Percentiles rank a stretch among this genome's conserved stretches.
Evolutionary conservation across 2,888 invertebrate genomes (phyloP).

Genomic region (Drosophila testacea): DNA sequence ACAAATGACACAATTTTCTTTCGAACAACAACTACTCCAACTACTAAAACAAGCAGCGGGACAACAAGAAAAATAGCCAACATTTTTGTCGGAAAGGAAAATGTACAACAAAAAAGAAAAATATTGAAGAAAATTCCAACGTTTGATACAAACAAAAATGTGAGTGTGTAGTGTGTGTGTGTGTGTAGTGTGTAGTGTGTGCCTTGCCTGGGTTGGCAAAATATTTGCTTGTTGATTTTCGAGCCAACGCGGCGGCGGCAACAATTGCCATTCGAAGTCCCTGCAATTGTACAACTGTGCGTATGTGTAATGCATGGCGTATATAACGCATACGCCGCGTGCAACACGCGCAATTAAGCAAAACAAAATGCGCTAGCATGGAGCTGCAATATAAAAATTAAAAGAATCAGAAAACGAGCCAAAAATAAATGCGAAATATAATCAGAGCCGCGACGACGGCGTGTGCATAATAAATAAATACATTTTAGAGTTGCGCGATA

Average conservation of each 20-base stretch:
- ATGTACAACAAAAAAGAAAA: slow-evolving; percentile 7
- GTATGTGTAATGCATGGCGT: slow-evolving; percentile 63
- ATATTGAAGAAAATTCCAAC: slow-evolving; percentile 51
- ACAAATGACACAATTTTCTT: slow-evolving; percentile 55
- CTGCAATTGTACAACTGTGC: slow-evolving; percentile 50
- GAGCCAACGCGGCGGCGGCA: slow-evolving; percentile 18
- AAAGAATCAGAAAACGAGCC: slow-evolving; percentile 25
- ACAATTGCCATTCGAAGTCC: slow-evolving; percentile 13
- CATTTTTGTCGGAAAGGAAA: slow-evolving; percentile 43
- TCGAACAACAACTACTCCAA: background rate
- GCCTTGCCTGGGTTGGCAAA: slow-evolving; percentile 43
- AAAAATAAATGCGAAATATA: slow-evolving; percentile 30
- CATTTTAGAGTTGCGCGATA: slow-evolving; percentile 57
- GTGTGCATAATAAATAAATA: slow-evolving; percentile 70
- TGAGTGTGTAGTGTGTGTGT: slow-evolving; percentile 17
- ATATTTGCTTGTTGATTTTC: slow-evolving; percentile 68
- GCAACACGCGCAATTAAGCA: slow-evolving; percentile 75
- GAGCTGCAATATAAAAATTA: slow-evolving; percentile 38
- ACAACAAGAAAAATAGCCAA: slow-evolving; percentile 49
- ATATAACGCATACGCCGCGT: slow-evolving; percentile 73
- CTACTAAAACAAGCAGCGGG: slow-evolving; percentile 15
- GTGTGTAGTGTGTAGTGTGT: slow-evolving; percentile 20
- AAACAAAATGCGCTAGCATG: slow-evolving; percentile 68
- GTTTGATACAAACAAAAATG: slow-evolving; percentile 50
- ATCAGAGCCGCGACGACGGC: slow-evolving; percentile 43